Base-by-base conservation (phyloP, 1,140 invertebrate species). In the Cydia strobilella region DNA sequence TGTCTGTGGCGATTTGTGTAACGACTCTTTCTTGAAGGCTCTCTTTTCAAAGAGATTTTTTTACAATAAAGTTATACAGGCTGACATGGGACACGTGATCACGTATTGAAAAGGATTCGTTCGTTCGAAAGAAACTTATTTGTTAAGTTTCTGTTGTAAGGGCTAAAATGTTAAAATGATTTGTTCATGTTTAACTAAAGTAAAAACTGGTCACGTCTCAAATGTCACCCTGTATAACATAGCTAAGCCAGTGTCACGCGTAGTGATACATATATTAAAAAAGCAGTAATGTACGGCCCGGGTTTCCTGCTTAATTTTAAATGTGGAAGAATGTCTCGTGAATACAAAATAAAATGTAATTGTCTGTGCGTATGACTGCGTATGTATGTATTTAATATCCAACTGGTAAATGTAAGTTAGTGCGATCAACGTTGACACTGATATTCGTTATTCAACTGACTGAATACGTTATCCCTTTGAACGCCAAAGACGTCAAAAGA, bases 341-440 rank as follows among this genome's bases (percentile, higher is more conserved):
- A 79, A 76, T 76, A 79, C 63, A 39, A 66, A 31, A 39, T 18
- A 39, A 69, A 42, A 69, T 69, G 65, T 69, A 69, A 66, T 66
- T 77, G 83, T 79, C 74, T 75, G 79, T 81, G 72, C 82, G 83
- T 80, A 77, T 79, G 81, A 45, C 45, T 80, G 79, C 75, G 84
- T 83, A 80, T 81, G 82, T 78, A 82, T 83, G 76, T 81, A 83
- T 79, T 81, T 75, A 78, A 79, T 86, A 84, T 82, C 79, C 77
- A 82, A 76, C 72, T 75, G 65, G 65, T 74, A 77, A 75, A 76
- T 76, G 77, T 83, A 82, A 59, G 79, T 51, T n/a, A 51, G 48
- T 51, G 48, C 48, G 59, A 35, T 45, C 73, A 1, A 23, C 39
- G 1, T 73, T 48, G 72, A 73, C 72, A 48, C 25, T 59, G 72